Base-by-base conservation (phyloP, 2,113 vertebrate species). In the Amblyopsis rosae region DNA sequence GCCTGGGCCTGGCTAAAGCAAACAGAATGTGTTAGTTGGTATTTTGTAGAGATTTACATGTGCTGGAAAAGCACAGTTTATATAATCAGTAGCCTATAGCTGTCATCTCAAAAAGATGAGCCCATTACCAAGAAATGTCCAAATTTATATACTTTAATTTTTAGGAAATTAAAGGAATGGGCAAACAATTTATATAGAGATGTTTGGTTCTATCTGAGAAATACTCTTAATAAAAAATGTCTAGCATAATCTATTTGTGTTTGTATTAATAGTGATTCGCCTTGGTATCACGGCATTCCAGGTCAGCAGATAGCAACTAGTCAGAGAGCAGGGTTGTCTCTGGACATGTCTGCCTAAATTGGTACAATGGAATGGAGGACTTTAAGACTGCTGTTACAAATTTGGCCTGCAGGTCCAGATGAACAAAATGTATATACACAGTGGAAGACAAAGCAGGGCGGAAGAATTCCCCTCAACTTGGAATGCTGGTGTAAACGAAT, bases 381-480 rank as follows among this genome's bases (percentile, higher is more conserved):
- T 41, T 41, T 41, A 41, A 5, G 35, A 41, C 35, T 41, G 4
- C 4, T 5, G 7, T 63, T 12, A 12, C 49, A 81, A 62, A 58
- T 58, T 66, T 62, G 56, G 49, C 13, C 49, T 53, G 45, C 48
- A 46, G 65, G 41, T 59, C 57, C 2, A 57, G 65, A 47, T 55
- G 45, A 35, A 32, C 12, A 57, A 41, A 74, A 69, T 67, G 49
- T 66, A 73, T 66, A 73, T 67, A 76, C 68, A 76, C 13, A 62
- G 59, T 48, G 33, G 47, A 73, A 75, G 67, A 81, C 73, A 63
- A 62, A 79, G 71, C 54, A 41, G 75, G 35, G 59, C 4, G 9
- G 63, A 13, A 17, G 62, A 33, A 69, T 61, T 77, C 71, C 60
- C 51, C 5, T 61, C 62, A 64, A 62, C 26, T 58, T 69, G 55